phyloP scores from a whole-genome alignment of 2,888 invertebrate genomes.

The Drosophila melanosoma region DNA sequence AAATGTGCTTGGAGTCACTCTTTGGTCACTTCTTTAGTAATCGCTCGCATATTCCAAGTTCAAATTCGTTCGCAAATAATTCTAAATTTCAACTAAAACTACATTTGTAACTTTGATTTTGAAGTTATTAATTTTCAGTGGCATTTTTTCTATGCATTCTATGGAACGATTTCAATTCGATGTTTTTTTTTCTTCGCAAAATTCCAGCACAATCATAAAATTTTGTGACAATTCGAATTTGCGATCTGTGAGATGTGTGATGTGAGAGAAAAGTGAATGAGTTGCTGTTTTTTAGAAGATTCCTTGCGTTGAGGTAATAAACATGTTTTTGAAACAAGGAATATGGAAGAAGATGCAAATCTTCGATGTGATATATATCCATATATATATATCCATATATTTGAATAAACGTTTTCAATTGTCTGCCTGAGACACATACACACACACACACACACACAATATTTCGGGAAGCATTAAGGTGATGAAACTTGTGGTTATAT shows the following conservation, averaged over 20 bases:
- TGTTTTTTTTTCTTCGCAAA: neutral
- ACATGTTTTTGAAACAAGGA: slow-evolving; percentile 8
- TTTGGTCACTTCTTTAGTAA: neutral
- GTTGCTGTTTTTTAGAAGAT: neutral
- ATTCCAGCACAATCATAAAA: neutral
- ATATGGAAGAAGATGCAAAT: slow-evolving; percentile 1
- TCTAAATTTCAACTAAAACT: neutral
- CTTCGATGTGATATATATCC: slow-evolving; percentile 51
- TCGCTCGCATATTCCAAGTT: neutral
- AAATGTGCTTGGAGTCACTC: neutral
- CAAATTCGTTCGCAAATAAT: neutral
- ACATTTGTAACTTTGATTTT: neutral
- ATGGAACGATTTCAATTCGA: neutral
- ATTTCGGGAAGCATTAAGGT: too few relatives aligned
- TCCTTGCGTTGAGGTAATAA: neutral
- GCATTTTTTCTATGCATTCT: neutral
- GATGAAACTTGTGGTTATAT: neutral
- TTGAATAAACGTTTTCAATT: slow-evolving; percentile 10
- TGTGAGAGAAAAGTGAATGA: neutral
- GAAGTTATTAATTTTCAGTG: neutral
- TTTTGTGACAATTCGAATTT: neutral
- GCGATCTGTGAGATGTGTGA: neutral
- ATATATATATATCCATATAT: slow-evolving; percentile 11
- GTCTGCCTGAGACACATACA: too few relatives aligned
- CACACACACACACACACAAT: neutral